Evolutionary conservation across 2,113 vertebrate species (phyloP).

Genomic region (Platysteira castanea): DNA sequence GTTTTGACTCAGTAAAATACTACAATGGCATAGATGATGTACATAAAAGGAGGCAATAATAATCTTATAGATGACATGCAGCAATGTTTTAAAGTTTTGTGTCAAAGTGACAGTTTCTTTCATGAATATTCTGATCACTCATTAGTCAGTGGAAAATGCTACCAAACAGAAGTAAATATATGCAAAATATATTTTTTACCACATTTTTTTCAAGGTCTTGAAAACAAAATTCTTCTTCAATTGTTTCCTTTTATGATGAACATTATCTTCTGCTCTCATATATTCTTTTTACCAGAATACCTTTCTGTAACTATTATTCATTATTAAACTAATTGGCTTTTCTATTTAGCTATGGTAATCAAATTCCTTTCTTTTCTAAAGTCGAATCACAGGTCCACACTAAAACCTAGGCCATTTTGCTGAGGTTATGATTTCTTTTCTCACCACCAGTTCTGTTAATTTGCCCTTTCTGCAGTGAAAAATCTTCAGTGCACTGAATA

Average conservation of each 20-base stretch:
- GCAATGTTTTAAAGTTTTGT: not conserved
- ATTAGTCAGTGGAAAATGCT: not conserved
- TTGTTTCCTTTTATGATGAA: not conserved
- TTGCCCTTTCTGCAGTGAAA: not conserved
- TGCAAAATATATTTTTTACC: not conserved
- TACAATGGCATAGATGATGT: not conserved
- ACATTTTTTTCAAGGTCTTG: not conserved
- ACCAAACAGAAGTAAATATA: not conserved
- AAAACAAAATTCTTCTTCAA: not conserved
- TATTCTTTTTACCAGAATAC: not conserved
- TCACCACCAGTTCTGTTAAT: not conserved
- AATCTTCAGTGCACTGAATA: not conserved
- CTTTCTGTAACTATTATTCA: not conserved
- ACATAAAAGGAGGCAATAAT: not conserved
- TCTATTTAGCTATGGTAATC: not conserved
- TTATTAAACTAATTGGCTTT: not conserved
- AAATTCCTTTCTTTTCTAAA: not conserved
- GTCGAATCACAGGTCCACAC: not conserved
- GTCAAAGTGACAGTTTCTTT: not conserved
- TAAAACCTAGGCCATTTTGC: not conserved
- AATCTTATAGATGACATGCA: not conserved
- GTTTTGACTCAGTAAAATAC: not conserved
- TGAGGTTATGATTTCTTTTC: not conserved
- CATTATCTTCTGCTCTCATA: not conserved
- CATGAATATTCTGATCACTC: not conserved